Conservation (phyloP, 2,797 vertebrate species). For the Gallirallus australis region DNA sequence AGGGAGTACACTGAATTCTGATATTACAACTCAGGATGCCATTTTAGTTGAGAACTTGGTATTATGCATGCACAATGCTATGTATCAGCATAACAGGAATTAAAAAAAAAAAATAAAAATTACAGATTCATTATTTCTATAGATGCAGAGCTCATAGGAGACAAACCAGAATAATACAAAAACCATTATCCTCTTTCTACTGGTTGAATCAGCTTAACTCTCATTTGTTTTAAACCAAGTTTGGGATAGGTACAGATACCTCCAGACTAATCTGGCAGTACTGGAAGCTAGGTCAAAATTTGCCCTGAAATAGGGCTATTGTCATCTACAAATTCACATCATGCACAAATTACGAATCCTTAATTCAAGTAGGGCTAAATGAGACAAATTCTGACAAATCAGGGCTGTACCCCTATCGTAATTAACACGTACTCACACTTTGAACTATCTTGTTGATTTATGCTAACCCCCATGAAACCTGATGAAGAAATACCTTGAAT, state of each 20-base stretch:
- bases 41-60: neutral
- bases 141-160: neutral
- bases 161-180: neutral
- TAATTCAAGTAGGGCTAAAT: conserved; percentile 52
- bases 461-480: conserved; percentile 26
- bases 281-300: neutral
- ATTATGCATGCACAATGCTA: neutral
- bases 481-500: conserved; percentile 64
- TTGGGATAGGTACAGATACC: neutral
- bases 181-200: conserved; percentile 16
- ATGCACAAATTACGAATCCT: conserved; percentile 5
- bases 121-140: neutral
- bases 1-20: neutral
- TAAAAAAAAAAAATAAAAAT: neutral
- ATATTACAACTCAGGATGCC: neutral
- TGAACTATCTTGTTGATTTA: conserved; percentile 35
- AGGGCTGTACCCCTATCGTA: conserved; percentile 27
- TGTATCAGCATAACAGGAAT: neutral
- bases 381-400: conserved; percentile 51
- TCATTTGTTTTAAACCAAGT: conserved; percentile 8
- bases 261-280: neutral
- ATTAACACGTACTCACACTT: conserved; percentile 54
- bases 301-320: neutral
- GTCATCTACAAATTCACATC: neutral
- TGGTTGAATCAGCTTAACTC: neutral